A percentile compares a stretch with the other conserved stretches of the same genome.
These are phyloP conservation scores for Valencia hispanica DNA, from an alignment of 2,797 vertebrate genomes.

Conservation along the genomic window DNA sequence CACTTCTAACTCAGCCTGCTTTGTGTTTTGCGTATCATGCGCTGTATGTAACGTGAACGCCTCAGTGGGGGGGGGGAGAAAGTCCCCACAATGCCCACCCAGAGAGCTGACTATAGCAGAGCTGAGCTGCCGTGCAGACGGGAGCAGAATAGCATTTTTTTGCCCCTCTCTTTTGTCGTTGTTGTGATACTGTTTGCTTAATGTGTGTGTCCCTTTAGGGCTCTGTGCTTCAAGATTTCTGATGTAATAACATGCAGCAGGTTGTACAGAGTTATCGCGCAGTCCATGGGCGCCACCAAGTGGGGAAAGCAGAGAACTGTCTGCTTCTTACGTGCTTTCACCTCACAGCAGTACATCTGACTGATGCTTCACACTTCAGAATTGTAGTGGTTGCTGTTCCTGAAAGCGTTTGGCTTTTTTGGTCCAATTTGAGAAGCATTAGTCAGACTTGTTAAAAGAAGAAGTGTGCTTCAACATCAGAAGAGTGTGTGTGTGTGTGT, in stretches of 20 bases:
- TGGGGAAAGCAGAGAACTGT: slow-evolving; percentile 48
- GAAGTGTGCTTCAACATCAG: slow-evolving; percentile 11
- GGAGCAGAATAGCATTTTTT: slow-evolving; percentile 20
- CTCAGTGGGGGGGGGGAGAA: slow-evolving; percentile 27
- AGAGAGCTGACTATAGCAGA: slow-evolving; percentile 34
- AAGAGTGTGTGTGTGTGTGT: slow-evolving; percentile 13
- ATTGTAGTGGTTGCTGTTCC: not conserved
- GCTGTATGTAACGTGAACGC: slow-evolving; percentile 54
- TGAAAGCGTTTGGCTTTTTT: not conserved
- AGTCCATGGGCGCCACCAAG: slow-evolving; percentile 68
- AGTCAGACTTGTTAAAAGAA: slow-evolving; percentile 32
- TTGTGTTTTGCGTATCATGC: slow-evolving; percentile 45
- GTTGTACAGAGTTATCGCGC: slow-evolving; percentile 52
- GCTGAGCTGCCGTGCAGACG: slow-evolving; percentile 29
- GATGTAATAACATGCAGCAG: slow-evolving; percentile 72
- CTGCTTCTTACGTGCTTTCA: slow-evolving; percentile 20
- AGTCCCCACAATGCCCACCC: slow-evolving; percentile 40
- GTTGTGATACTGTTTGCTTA: slow-evolving; percentile 68
- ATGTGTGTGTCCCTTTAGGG: slow-evolving; percentile 67
- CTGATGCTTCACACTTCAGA: slow-evolving; percentile 40
- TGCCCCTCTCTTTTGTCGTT: slow-evolving; percentile 20
- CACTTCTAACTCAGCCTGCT: slow-evolving; percentile 39
- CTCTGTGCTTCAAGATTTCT: slow-evolving; percentile 73
- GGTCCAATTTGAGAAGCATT: slow-evolving; percentile 41
- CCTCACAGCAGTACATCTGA: slow-evolving; percentile 31